Base-by-base conservation (phyloP, 64 coral and sea anemone genomes). In the Dendrophyllia cribrosa region DNA sequence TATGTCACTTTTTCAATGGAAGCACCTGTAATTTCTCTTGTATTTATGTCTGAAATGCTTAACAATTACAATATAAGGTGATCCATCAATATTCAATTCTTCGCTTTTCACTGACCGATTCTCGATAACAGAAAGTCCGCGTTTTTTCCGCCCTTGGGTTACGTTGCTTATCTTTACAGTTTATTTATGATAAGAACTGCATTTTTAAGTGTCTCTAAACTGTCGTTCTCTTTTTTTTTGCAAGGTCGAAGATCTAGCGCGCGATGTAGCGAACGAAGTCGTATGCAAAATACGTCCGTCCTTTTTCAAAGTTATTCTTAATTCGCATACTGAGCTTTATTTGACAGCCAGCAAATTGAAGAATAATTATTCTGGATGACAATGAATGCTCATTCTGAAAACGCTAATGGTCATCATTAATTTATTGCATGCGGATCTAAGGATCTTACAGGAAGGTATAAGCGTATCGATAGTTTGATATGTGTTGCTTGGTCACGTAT, bases 1-100 rank as follows among this genome's bases (percentile, higher is more conserved):
- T 10, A 56, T 77, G 75, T 53, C 75, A 77, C 49, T 51, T 77
- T 77, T 56, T 77, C 75, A 77, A 77, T 58, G 13, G 75, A 56
- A 77, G 17, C 75, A 77, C 75, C 75, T 77, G 75, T 25, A 77
- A 77, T 53, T 75, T 51, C 20, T 16, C 48, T 53, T 77, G 75
- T 77, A 53, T 55, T 77, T 56, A 77, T 55, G 75, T 77, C 51
- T 20, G 75, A 52, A 55, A 22, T 77, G 75, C 50, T 24, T 45
- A 52, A 49, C 58, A 77, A 77, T 77, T 77, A 77, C 21, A 52
- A 77, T 77, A 55, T 77, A 55, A 25, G 49, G 12, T 77, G n/a
- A 55, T 23, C 17, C 51, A 77, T 55, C 19, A 77, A 77, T 77
- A 77, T 77, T 77, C 75, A 77, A 56, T 55, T 1, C 20, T 6